Evolutionary conservation across 1,140 invertebrate species (phyloP).

Genomic region (Hycleus phaleratus): DNA sequence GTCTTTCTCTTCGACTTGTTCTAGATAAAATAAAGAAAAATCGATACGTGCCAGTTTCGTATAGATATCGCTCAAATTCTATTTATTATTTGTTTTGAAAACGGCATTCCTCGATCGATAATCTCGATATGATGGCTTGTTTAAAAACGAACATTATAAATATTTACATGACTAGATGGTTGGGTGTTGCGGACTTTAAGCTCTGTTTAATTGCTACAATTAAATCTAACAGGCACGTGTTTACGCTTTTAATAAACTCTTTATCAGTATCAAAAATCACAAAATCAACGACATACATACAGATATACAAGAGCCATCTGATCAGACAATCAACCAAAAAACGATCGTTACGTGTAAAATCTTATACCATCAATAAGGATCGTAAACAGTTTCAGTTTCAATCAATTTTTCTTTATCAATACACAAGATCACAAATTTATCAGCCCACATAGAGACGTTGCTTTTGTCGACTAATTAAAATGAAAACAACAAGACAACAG

Average conservation of each 20-base stretch:
- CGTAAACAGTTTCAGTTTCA: neutral
- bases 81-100: neutral
- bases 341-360: conserved; percentile 2
- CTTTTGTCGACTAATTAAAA: too few species aligned
- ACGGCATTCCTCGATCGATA: neutral
- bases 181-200: neutral
- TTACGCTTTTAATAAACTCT: conserved; percentile 9
- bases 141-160: too few species aligned
- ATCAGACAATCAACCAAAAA: too few species aligned
- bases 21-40: too few species aligned
- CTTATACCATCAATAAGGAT: conserved; percentile 5
- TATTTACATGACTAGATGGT: neutral
- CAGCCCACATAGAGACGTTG: too few species aligned
- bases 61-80: too few species aligned
- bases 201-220: conserved; percentile 8
- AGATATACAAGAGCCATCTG: too few species aligned
- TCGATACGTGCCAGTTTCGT: too few species aligned
- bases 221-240: conserved; percentile 11
- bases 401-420: conserved; percentile 1
- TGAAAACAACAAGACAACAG: too few species aligned
- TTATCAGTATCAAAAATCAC: conserved; percentile 3
- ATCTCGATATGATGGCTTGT: too few species aligned
- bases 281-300: neutral
- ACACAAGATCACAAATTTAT: too few species aligned
- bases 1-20: too few species aligned